Evolutionary conservation across 2,797 vertebrate genomes (phyloP).

Genomic region (Alca torda): DNA sequence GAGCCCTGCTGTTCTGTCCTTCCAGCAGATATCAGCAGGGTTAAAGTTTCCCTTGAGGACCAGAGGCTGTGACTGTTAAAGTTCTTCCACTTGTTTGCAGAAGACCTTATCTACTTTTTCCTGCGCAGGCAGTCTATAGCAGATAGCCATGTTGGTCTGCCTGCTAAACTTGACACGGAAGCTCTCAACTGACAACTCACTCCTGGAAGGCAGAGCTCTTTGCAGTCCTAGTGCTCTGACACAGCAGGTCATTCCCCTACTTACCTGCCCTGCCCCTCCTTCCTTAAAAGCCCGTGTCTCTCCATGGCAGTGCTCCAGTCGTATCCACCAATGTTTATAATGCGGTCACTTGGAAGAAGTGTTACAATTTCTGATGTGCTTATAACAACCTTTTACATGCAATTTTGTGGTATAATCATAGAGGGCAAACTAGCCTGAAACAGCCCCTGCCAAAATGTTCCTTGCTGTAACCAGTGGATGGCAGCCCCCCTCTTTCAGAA

Average conservation of each 20-base stretch:
- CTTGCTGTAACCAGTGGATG: not conserved
- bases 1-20: not conserved
- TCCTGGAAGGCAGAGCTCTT: not conserved
- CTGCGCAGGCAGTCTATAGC: not conserved
- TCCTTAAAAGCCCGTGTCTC: rapidly evolving
- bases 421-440: not conserved
- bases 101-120: not conserved
- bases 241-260: not conserved
- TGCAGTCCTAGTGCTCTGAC: not conserved
- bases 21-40: not conserved
- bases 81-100: not conserved
- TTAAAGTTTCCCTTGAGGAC: not conserved
- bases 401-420: not conserved
- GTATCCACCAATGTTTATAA: not conserved
- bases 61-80: not conserved
- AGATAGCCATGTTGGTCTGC: not conserved
- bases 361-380: not conserved
- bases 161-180: not conserved
- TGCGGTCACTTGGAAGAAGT: not conserved
- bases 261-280: not conserved
- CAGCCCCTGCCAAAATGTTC: not conserved
- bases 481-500: not conserved
- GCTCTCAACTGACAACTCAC: not conserved
- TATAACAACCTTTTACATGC: not conserved
- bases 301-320: not conserved